A percentile compares a stretch with the other conserved stretches of the same genome.
phyloP scores from a whole-genome alignment of 2,113 vertebrate species.

The Pavo muticus region DNA sequence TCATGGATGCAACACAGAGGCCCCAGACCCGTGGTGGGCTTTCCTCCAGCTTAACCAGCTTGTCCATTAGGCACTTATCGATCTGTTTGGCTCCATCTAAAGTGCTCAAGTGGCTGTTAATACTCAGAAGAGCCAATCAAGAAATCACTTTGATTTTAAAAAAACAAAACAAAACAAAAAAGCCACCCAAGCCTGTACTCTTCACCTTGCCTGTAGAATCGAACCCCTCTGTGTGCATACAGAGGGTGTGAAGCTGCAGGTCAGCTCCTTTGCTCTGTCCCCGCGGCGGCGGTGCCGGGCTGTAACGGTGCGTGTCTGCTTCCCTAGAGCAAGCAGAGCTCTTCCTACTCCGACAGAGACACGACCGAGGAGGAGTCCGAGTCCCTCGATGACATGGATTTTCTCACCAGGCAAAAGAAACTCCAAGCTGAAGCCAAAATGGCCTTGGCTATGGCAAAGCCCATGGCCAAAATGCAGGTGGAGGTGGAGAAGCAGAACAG shows the following conservation, averaged over 20 bases:
- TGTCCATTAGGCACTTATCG: neutral
- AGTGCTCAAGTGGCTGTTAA: neutral
- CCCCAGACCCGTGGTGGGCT: neutral
- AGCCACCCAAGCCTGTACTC: neutral
- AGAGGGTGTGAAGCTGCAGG: fast-evolving
- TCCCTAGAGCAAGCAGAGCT: slow-evolving; percentile 96
- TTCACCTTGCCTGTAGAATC: neutral
- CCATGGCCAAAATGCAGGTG: slow-evolving; percentile 99
- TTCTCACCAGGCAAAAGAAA: slow-evolving; percentile 96
- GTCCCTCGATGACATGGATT: slow-evolving; percentile 98
- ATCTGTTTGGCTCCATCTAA: neutral
- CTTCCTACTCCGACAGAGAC: slow-evolving; percentile 97
- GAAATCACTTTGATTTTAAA: neutral
- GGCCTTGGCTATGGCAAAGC: slow-evolving; percentile 97
- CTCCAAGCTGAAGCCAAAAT: slow-evolving; percentile 97
- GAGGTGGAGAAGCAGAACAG: slow-evolving; percentile 99
- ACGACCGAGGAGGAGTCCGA: slow-evolving; percentile 97
- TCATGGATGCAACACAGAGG: fast-evolving
- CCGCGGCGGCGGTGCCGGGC: fast-evolving
- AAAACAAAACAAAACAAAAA: neutral
- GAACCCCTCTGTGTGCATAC: no score
- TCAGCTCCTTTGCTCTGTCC: neutral
- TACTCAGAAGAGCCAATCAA: neutral
- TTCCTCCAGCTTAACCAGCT: neutral
- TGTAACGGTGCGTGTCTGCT: neutral